phyloP scores from a whole-genome alignment of 2,888 invertebrate species.

The Aproaerema taeniolella region DNA sequence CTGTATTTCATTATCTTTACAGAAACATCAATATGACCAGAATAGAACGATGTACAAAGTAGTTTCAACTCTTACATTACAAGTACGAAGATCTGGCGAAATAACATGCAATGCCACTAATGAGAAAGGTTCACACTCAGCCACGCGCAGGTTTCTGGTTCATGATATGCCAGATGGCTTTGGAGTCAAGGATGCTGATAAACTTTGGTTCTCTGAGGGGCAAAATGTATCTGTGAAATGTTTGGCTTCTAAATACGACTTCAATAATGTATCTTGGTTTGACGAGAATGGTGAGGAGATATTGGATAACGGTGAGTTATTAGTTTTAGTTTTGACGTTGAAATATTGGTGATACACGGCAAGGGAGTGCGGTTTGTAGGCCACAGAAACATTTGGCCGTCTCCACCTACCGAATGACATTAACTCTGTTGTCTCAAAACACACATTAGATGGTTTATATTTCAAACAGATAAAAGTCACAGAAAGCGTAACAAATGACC shows the following conservation, averaged over 20 bases:
- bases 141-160: slow-evolving; percentile 33
- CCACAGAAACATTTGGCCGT: no score
- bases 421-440: no score
- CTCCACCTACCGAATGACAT: no score
- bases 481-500: no score
- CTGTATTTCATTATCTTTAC: no score
- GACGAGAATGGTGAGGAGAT: slow-evolving; percentile 24
- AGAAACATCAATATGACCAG: neutral
- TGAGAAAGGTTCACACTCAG: neutral
- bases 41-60: slow-evolving; percentile 26
- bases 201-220: slow-evolving; percentile 44
- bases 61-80: slow-evolving; percentile 33
- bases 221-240: slow-evolving; percentile 40
- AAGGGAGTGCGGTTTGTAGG: no score
- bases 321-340: no score
- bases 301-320: no score
- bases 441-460: no score
- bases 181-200: slow-evolving; percentile 36
- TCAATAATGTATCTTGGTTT: slow-evolving; percentile 45
- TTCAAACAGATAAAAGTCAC: no score
- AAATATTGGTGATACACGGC: no score
- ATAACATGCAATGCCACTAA: slow-evolving; percentile 47
- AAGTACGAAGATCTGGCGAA: slow-evolving; percentile 33
- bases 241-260: slow-evolving; percentile 51
- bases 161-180: slow-evolving; percentile 53